Percentiles rank a stretch among this genome's conserved stretches.
Conservation (phyloP, 1,140 invertebrate genomes). For the Oryctes rhinoceros region DNA sequence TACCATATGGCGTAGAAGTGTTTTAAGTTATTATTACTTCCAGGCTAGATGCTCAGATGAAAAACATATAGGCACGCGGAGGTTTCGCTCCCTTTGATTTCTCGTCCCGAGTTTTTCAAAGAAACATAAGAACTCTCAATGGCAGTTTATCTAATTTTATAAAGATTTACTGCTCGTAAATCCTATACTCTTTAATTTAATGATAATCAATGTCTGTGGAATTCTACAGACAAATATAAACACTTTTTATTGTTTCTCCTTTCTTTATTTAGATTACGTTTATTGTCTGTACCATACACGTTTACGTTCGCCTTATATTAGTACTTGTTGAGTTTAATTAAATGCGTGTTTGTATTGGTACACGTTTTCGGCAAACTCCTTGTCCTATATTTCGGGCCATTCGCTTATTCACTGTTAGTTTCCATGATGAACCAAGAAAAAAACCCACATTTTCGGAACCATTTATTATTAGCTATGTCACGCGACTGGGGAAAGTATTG, state of each 20-base stretch:
- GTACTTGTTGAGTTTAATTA: slow-evolving; percentile 23
- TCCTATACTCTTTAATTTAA: slow-evolving; percentile 39
- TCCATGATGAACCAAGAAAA: slow-evolving; percentile 39
- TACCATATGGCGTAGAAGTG: slow-evolving; percentile 45
- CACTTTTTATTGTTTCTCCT: slow-evolving; percentile 2
- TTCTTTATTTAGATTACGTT: slow-evolving; percentile 24
- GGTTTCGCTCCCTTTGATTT: slow-evolving; percentile 37
- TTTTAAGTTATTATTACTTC: slow-evolving; percentile 38
- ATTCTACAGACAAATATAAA: not conserved
- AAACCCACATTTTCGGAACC: slow-evolving; percentile 39
- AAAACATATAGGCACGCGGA: slow-evolving; percentile 36
- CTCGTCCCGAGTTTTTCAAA: slow-evolving; percentile 31
- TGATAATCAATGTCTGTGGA: slow-evolving; percentile 34
- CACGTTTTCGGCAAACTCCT: not conserved
- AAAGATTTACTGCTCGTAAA: slow-evolving; percentile 41
- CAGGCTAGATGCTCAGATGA: slow-evolving; percentile 35
- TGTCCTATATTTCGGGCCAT: not conserved
- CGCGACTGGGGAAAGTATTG: slow-evolving; percentile 45
- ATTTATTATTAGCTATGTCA: slow-evolving; percentile 47
- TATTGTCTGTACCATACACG: not conserved
- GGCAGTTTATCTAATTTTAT: slow-evolving; percentile 39
- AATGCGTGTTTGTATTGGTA: not conserved
- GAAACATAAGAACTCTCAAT: slow-evolving; percentile 32
- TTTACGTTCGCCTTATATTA: not conserved
- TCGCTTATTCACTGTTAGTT: slow-evolving; percentile 36